Evolutionary conservation across 1,140 invertebrate genomes (phyloP).

Genomic region (Dinoponera quadriceps): DNA sequence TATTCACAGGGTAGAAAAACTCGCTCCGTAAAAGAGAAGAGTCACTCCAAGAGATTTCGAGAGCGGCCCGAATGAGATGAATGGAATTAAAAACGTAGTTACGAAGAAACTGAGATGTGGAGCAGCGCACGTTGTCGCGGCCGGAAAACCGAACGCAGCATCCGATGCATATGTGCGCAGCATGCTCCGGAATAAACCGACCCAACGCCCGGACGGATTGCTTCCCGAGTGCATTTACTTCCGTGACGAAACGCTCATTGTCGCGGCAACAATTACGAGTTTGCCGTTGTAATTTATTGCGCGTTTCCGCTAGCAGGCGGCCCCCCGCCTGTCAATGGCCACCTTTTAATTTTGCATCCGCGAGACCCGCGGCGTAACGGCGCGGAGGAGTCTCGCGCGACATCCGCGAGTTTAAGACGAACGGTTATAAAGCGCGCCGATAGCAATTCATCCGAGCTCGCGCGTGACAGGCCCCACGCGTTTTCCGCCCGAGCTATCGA

Average conservation of each 20-base stretch:
- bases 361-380: not conserved
- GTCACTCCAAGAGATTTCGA: no score
- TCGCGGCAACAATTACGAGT: conserved; percentile 30
- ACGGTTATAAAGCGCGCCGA: not conserved
- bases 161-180: not conserved
- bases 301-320: not conserved
- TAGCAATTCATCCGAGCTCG: not conserved
- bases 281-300: conserved; percentile 36
- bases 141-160: not conserved
- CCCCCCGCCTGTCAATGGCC: conserved; percentile 23
- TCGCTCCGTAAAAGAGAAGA: no score
- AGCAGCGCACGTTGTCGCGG: no score
- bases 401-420: not conserved
- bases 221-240: conserved; percentile 19
- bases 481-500: not conserved
- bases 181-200: not conserved
- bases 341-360: conserved; percentile 41
- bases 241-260: conserved; percentile 10
- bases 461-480: not conserved
- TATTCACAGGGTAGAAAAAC: no score
- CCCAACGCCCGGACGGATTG: not conserved
- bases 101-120: no score
- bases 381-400: not conserved
- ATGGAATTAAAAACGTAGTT: no score
- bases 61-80: no score